Evolutionary conservation across 2,797 vertebrate species (phyloP).

Genomic region (Parauchenoglanis ngamensis): DNA sequence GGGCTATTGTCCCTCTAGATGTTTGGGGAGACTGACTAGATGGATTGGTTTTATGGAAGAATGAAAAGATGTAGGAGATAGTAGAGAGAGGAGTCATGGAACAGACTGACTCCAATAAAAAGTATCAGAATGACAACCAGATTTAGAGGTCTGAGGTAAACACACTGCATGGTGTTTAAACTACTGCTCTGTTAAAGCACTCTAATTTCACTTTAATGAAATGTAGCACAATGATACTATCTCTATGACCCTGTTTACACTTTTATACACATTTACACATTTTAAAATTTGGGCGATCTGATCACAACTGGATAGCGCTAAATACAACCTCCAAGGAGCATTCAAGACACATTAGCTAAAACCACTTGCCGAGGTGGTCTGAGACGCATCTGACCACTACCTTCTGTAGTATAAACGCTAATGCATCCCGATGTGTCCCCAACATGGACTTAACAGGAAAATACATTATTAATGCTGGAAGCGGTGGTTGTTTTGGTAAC

Average conservation of each 20-base stretch:
- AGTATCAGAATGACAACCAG: constrained; percentile 28
- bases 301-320: too few relatives aligned
- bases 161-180: not conserved
- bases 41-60: constrained; percentile 45
- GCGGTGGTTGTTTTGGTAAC: too few relatives aligned
- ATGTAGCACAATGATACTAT: not conserved
- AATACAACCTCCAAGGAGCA: too few relatives aligned
- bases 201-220: not conserved
- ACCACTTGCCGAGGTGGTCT: too few relatives aligned
- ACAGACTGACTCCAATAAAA: constrained; percentile 43
- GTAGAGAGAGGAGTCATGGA: constrained; percentile 41
- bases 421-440: too few relatives aligned
- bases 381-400: too few relatives aligned
- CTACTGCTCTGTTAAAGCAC: not conserved
- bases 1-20: constrained; percentile 65
- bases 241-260: not conserved
- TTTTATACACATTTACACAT: too few relatives aligned
- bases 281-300: too few relatives aligned
- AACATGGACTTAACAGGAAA: too few relatives aligned
- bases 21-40: constrained; percentile 59
- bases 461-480: too few relatives aligned
- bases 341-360: too few relatives aligned
- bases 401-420: too few relatives aligned
- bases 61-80: constrained; percentile 30
- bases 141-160: constrained; percentile 3